These are phyloP conservation scores for Hemibagrus wyckioides DNA, from an alignment of 2,113 vertebrate species.

Conservation along the genomic window DNA sequence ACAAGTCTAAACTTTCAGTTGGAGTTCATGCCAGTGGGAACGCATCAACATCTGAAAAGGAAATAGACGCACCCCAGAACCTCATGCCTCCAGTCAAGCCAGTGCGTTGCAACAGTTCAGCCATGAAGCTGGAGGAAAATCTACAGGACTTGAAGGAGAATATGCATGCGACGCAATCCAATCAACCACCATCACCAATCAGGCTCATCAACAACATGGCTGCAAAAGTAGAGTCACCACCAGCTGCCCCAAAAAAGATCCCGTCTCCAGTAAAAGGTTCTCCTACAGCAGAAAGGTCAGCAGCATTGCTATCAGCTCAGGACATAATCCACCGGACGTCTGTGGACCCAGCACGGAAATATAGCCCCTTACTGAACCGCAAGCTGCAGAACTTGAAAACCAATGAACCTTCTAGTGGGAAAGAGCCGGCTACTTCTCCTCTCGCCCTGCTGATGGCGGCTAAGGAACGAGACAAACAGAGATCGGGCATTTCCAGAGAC, in stretches of 20 bases:
- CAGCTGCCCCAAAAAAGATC: conserved; percentile 40
- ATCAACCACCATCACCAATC: conserved; percentile 30
- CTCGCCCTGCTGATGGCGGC: conserved; percentile 88
- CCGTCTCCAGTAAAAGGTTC: conserved; percentile 35
- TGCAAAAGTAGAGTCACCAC: background rate
- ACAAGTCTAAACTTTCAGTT: conserved; percentile 54
- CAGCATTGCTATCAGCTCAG: conserved; percentile 10
- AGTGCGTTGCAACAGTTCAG: conserved; percentile 53
- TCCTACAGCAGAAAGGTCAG: conserved; percentile 51
- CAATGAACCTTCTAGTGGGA: conserved; percentile 55
- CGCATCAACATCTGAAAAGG: conserved; percentile 20
- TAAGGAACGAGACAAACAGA: conserved; percentile 83
- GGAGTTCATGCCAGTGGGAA: conserved; percentile 57
- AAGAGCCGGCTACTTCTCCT: conserved; percentile 74
- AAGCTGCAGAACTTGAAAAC: conserved; percentile 70
- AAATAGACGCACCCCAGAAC: background rate
- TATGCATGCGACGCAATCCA: conserved; percentile 39
- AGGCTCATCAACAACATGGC: conserved; percentile 32
- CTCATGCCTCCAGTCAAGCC: conserved; percentile 58
- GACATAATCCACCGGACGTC: conserved; percentile 32
- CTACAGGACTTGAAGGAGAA: conserved; percentile 51
- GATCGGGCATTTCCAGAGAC: conserved; percentile 56
- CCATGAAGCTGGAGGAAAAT: conserved; percentile 48
- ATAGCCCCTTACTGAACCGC: conserved; percentile 65
- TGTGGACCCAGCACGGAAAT: conserved; percentile 44